Percentiles rank a stretch among this genome's conserved stretches.
Evolutionary conservation across 64 coral and sea anemone genomes (phyloP).

Genomic region (Montipora sp.): DNA sequence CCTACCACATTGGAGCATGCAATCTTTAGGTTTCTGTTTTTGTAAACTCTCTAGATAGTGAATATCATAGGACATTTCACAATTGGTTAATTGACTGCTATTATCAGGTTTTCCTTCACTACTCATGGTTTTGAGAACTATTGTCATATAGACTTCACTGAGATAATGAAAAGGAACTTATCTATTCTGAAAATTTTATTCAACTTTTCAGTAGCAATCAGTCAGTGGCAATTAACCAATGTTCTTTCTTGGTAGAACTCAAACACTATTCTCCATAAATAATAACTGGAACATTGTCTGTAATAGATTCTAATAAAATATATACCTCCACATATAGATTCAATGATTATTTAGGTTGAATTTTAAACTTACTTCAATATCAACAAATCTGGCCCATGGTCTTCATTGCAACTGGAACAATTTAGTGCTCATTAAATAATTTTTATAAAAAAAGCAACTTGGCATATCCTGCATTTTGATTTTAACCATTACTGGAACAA

Average conservation of each 20-base stretch:
- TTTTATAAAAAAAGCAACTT: too few relatives aligned
- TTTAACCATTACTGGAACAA: too few relatives aligned
- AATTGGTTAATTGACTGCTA: slow-evolving; percentile 11
- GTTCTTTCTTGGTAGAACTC: slow-evolving; percentile 10
- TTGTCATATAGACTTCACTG: slow-evolving; percentile 20
- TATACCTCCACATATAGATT: neutral
- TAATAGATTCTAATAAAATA: slow-evolving; percentile 23
- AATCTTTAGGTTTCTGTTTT: too few relatives aligned
- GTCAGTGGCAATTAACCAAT: neutral
- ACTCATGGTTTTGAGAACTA: slow-evolving; percentile 6
- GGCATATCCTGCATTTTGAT: too few relatives aligned
- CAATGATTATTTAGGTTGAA: neutral
- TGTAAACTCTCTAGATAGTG: too few relatives aligned
- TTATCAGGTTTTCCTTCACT: too few relatives aligned
- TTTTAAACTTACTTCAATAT: slow-evolving; percentile 14
- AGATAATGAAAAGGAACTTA: neutral
- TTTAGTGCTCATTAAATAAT: neutral
- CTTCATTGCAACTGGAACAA: slow-evolving; percentile 9
- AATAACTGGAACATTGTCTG: slow-evolving; percentile 25
- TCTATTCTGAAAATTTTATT: neutral
- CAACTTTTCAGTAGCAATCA: slow-evolving; percentile 16
- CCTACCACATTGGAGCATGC: too few relatives aligned
- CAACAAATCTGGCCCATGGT: slow-evolving; percentile 7
- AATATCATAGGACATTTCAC: neutral
- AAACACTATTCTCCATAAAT: slow-evolving; percentile 4